These are phyloP conservation scores for Gadus macrocephalus DNA, from an alignment of 2,113 vertebrate species.

Conservation along the genomic window DNA sequence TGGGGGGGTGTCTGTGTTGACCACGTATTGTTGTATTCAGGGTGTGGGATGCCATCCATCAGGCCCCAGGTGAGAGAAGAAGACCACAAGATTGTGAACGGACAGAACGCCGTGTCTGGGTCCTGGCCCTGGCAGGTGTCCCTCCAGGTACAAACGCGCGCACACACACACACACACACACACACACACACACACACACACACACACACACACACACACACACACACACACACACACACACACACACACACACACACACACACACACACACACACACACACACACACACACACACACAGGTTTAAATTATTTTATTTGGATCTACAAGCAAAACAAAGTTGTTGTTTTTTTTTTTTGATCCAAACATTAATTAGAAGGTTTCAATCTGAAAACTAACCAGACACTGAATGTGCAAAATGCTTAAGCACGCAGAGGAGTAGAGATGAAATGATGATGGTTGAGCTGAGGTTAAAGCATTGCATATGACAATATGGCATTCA, in stretches of 20 bases:
- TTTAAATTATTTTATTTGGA: too few relatives aligned
- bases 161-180: not conserved
- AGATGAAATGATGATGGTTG: too few relatives aligned
- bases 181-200: not conserved
- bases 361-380: too few relatives aligned
- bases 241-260: not conserved
- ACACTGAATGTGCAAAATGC: too few relatives aligned
- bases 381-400: too few relatives aligned
- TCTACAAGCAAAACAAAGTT: too few relatives aligned
- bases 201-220: not conserved
- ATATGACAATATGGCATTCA: too few relatives aligned
- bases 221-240: not conserved
- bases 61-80: slow-evolving; percentile 67
- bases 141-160: slow-evolving; percentile 70
- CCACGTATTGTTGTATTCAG: slow-evolving; percentile 48
- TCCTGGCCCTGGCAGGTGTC: slow-evolving; percentile 89
- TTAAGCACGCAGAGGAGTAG: too few relatives aligned
- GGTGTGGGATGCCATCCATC: slow-evolving; percentile 77
- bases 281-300: not conserved
- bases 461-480: too few relatives aligned
- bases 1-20: slow-evolving; percentile 58
- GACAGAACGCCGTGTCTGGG: slow-evolving; percentile 75
- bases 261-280: not conserved
- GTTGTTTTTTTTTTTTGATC: too few relatives aligned
- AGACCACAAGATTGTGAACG: slow-evolving; percentile 76